These are phyloP conservation scores for Alouatta palliata DNA, from an alignment of 2,113 vertebrate genomes.

Conservation along the genomic window DNA sequence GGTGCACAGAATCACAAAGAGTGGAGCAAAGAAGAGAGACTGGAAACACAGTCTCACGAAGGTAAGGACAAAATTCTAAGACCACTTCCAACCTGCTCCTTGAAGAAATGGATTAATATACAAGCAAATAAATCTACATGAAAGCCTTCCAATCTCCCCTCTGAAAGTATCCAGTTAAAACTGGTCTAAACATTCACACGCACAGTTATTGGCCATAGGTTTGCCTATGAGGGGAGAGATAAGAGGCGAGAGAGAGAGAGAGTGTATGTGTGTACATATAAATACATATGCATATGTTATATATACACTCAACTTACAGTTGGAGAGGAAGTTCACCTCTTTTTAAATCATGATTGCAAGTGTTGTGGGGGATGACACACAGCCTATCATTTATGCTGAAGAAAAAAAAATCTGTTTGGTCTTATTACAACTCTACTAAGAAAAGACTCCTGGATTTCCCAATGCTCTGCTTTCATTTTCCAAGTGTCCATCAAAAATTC, in stretches of 20 bases:
- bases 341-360: not conserved
- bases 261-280: not conserved
- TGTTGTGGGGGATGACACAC: not conserved
- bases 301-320: not conserved
- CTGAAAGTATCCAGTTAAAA: not conserved
- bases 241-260: not conserved
- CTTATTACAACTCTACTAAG: not conserved
- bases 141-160: not conserved
- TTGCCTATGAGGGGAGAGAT: not conserved
- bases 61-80: not conserved
- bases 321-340: not conserved
- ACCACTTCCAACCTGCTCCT: not conserved
- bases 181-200: not conserved
- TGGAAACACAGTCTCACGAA: not conserved
- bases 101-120: not conserved
- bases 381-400: not conserved
- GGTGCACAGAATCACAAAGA: not conserved
- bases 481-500: not conserved
- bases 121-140: not conserved
- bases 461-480: conserved; percentile 34
- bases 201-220: not conserved
- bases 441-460: conserved; percentile 28
- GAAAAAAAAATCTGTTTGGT: conserved; percentile 14
- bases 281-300: not conserved
- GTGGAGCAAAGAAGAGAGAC: not conserved